Evolutionary conservation across 2,113 vertebrate species (phyloP), one percentile per base, ranked within the genome.

Genomic region (Dipodomys spectabilis): DNA sequence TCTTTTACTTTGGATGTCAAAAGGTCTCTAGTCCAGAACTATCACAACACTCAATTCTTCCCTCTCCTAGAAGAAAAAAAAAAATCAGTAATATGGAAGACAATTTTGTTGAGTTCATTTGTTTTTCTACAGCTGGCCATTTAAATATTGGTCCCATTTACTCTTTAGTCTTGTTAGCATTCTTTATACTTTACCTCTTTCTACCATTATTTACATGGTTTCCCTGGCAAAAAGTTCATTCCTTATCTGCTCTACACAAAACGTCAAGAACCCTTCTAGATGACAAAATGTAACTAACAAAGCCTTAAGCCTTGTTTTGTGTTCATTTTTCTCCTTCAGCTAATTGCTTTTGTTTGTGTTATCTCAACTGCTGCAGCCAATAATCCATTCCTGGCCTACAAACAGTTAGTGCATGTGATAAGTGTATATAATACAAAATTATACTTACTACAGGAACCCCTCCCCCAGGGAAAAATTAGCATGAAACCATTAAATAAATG

Each of bases 1-100:
- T 39, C 39, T 85, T 44, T 91, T 92, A 28, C 83, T 88, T 96
- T 78, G 30, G 69, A 57, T 15, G 88, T 71, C 92, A 91, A 77
- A 73, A 89, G n/a, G 39, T 94, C 68, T 92, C 75, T 80, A 78
- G 60, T 84, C 12, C 90, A 67, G 73, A 92, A 79, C 19, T 90
- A 90, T 92, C 80, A 62, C 35, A 79, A 73, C 27, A 82, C 4
- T 74, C 69, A 94, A 88, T 32, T 73, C 68, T 94, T 88, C 28
- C 53, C 53, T 80, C 64, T 96, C 80, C 93, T 94, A 73, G 6
- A 86, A 49, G 6, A 60, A 71, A 94, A 82, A 73, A 73, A 57
- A 74, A 94, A 85, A 74, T 35, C 5, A 94, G 62, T 6, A 86
- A 49, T 22, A 39, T n/a, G n/a, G 12, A 92, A 30, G n/a, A 77